Base-by-base conservation (phyloP, 2,113 vertebrate genomes). In the Prietella phreatophila region DNA sequence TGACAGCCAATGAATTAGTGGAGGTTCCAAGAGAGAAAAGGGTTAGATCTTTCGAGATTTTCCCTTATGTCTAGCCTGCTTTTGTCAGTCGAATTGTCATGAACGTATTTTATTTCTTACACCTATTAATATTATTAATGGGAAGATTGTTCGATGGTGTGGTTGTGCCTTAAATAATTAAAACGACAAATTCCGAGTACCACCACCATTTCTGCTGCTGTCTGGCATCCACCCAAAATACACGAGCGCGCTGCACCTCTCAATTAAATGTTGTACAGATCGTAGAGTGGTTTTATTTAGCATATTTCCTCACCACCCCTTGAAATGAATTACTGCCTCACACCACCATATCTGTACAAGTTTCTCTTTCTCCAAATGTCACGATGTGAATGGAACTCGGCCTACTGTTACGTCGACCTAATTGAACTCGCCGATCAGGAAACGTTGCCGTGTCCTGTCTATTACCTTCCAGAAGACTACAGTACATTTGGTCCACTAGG, bases 361-460 rank as follows among this genome's bases (percentile, higher is more conserved):
- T 81, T 53, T 19, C 76, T 87, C 92, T 85, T 75, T 33, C 42
- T 88, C 86, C 91, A 3, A 50, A 61, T 89, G 83, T 89, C 90
- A 75, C 89, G 89, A 90, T 88, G 86, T 83, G 87, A 90, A 88
- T 69, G 86, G 85, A 80, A 79, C 82, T 82, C 61, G 30, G n/a
- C 17, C 69, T 73, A 22, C 17, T 22, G 69, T 19, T 71, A n/a
- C 2, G 6, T 19, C 5, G 20, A 6, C 19, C 36, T 75, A 25
- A 42, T 25, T 20, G 42, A 75, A 75, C 71, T 42, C 20, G 8
- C 33, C 10, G 71, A 75, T 11, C 42, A 47, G 73, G 47, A 47
- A 25, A 73, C 39, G 7, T 73, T 22, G 36, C 73, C 20, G 19
- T 39, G 36, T 36, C 30, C 85, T 55, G 15, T 30, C 27, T 56